These are phyloP conservation scores for Megathymus violae DNA, from an alignment of 1,140 invertebrate species.

Conservation along the genomic window DNA sequence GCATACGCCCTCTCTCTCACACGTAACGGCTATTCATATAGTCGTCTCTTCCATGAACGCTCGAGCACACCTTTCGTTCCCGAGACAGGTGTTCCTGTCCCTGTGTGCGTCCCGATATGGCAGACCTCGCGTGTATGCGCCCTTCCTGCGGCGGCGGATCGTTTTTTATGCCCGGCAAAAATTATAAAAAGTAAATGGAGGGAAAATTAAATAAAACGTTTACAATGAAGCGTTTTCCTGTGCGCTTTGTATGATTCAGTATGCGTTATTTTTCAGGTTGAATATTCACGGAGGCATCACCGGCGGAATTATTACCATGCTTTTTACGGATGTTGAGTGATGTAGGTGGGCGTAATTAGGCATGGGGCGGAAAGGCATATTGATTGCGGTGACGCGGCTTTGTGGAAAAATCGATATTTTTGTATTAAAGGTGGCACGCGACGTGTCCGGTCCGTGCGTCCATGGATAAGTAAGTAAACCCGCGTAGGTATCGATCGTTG, in stretches of 20 bases:
- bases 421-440: constrained; percentile 81
- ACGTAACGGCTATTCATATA: constrained; percentile 51
- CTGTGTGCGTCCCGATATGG: constrained; percentile 73
- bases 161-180: constrained; percentile 82
- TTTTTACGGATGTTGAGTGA: constrained; percentile 80
- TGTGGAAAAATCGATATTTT: constrained; percentile 82
- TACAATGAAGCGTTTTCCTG: constrained; percentile 83
- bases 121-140: constrained; percentile 61
- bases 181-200: constrained; percentile 84
- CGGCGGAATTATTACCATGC: constrained; percentile 61
- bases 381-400: constrained; percentile 82
- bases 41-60: constrained; percentile 60
- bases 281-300: constrained; percentile 54
- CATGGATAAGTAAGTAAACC: constrained; percentile 71
- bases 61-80: constrained; percentile 81
- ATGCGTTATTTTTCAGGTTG: constrained; percentile 74
- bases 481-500: constrained; percentile 73
- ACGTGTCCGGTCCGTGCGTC: constrained; percentile 72
- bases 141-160: constrained; percentile 81
- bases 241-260: constrained; percentile 80
- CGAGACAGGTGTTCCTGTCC: constrained; percentile 78
- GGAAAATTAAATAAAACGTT: constrained; percentile 84
- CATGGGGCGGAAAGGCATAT: constrained; percentile 81
- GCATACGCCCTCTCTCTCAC: constrained; percentile 63
- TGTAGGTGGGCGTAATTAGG: constrained; percentile 81